Base-by-base conservation (phyloP, 2,888 invertebrate species). In the Trachelus stipa region DNA sequence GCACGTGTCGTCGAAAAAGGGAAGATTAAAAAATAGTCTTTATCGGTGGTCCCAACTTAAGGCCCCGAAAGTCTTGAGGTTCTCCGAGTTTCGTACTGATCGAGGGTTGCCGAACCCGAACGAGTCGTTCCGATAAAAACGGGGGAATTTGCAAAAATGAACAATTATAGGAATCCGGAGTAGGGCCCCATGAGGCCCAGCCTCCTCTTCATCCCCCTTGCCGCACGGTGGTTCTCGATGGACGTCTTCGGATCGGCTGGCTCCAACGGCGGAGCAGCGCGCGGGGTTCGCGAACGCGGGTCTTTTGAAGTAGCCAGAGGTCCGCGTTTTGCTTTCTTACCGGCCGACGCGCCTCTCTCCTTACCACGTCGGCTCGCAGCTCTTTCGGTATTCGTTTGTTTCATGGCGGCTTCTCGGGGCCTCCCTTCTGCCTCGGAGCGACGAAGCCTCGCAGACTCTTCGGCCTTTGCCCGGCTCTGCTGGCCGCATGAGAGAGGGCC, bases 131-230 rank as follows among this genome's bases (percentile, higher is more conserved):
- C 75, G 77, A 83, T 84, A 91, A 90, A 90, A 90, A 89, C 88
- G 79, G 83, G 83, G 87, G 90, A 90, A 90, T 90, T 88, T 87
- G 88, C 88, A 90, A 90, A 89, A 91, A 90, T 90, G 90, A 90
- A 91, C 91, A 90, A 91, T 91, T 90, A 89, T 90, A 90, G 90
- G 91, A 90, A 91, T 90, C 87, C 90, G 87, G 89, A 88, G 89
- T 88, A 88, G 88, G 83, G n/a, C 33, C 71, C 34, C 31, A 1
- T 12, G 69, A 35, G 12, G 31, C 3, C 71, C 71, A 31, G 3
- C 9, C 15, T 23, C 31, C 23, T 33, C 69, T 33, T 33, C 69
- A 0, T 33, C 30, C 31, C 71, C 12, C 71, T 31, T 12, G 12
- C 31, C 11, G 23, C 12, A 31, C 33, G 71, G 31, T 56, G 56